Conservation (phyloP, 1,140 invertebrate species). For the Pseudoatta argentina region DNA sequence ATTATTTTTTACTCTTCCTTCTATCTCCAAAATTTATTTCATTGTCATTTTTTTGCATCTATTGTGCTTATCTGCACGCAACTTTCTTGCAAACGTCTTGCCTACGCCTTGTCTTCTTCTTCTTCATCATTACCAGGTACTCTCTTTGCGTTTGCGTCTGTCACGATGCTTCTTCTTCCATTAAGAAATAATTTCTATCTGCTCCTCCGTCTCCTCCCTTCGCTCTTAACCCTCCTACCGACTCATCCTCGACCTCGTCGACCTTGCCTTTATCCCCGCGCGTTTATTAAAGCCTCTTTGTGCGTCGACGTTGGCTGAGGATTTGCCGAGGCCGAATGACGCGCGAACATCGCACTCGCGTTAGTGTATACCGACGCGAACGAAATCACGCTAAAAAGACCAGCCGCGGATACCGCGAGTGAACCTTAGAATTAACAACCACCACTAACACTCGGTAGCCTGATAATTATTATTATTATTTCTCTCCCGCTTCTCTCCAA, state of each 20-base stretch:
- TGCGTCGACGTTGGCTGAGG: constrained; percentile 49
- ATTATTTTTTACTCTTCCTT: neutral
- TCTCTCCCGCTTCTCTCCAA: neutral
- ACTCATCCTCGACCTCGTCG: constrained; percentile 51
- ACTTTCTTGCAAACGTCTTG: constrained; percentile 28
- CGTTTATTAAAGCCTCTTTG: constrained; percentile 62
- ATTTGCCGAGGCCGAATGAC: constrained; percentile 57
- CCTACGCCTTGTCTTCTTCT: constrained; percentile 48
- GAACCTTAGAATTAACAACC: constrained; percentile 63
- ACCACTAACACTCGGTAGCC: constrained; percentile 59
- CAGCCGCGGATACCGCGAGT: constrained; percentile 16
- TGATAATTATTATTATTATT: constrained; percentile 73
- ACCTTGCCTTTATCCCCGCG: constrained; percentile 59
- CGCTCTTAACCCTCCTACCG: constrained; percentile 8
- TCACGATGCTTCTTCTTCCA: constrained; percentile 64
- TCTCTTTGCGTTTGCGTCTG: constrained; percentile 39
- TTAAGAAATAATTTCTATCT: constrained; percentile 67
- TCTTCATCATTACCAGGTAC: constrained; percentile 60
- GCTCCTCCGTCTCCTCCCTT: constrained; percentile 24
- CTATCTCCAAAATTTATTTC: constrained; percentile 19
- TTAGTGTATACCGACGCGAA: constrained; percentile 29
- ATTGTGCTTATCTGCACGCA: constrained; percentile 1
- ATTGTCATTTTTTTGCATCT: neutral
- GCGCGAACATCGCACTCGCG: constrained; percentile 55
- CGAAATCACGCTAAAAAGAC: constrained; percentile 57